These are phyloP conservation scores for Lasius fuliginosus DNA, from an alignment of 2,888 invertebrate species.

Conservation along the genomic window DNA sequence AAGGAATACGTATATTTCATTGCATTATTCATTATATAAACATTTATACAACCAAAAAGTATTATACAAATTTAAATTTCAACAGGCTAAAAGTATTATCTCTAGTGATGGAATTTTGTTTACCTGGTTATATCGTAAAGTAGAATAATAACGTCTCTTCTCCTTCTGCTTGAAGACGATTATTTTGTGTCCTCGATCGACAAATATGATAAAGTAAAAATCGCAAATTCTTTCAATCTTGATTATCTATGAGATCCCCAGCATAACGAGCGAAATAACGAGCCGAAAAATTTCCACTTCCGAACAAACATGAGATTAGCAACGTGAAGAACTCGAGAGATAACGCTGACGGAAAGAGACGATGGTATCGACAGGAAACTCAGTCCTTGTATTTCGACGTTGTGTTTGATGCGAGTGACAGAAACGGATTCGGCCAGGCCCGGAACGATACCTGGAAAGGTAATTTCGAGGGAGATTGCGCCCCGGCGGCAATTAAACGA, in stretches of 20 bases:
- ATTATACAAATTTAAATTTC: no score
- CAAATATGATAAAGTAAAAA: background rate
- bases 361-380: slow-evolving; percentile 35
- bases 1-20: background rate
- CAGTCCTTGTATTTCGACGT: background rate
- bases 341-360: slow-evolving; percentile 10
- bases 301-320: slow-evolving; percentile 28
- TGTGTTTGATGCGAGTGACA: slow-evolving; percentile 19
- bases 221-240: background rate
- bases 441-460: slow-evolving; percentile 46
- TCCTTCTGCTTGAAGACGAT: background rate
- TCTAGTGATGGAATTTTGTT: background rate
- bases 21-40: slow-evolving; percentile 19
- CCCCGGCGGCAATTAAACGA: slow-evolving; percentile 66
- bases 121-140: background rate
- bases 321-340: background rate
- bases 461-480: slow-evolving; percentile 45
- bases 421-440: slow-evolving; percentile 23
- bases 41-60: background rate
- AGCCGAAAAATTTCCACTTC: slow-evolving; percentile 20
- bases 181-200: background rate
- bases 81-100: background rate
- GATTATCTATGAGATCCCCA: background rate
- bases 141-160: background rate
- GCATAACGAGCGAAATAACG: slow-evolving; percentile 30